Base-by-base conservation (phyloP, 2,797 vertebrate species). In the Molothrus ater region DNA sequence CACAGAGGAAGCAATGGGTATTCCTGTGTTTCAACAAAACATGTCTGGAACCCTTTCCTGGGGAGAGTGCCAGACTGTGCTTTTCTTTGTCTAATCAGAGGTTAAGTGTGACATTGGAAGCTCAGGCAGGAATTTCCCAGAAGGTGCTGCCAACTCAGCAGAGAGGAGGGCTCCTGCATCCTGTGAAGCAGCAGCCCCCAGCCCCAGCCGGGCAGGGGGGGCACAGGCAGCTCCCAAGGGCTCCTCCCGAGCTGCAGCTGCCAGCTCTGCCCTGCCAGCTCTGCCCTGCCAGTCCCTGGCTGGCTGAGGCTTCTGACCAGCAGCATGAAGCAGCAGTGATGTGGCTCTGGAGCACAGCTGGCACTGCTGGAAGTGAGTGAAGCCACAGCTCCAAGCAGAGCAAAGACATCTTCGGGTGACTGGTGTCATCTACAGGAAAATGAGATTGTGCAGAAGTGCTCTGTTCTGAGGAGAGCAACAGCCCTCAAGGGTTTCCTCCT, bases 61-160 rank as follows among this genome's bases (percentile, higher is more conserved):
- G 60, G 43, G 84, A 40, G 36, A 1, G 7, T 29, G 81, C 63
- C 91, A 93, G 74, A 26, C 56, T 59, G 80, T 6, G 2, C 72
- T 92, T 84, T 86, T 36, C 54, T 70, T 82, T 81, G 60, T 70
- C 60, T 78, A 38, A 85, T 91, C 66, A 65, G 88, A 94, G 80
- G 76, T 89, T 80, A 92, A 91, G 78, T 80, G 75, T 92, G 92
- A 74, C 80, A 80, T 63, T 70, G 85, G 80, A 79, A 92, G 29
- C 56, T 16, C 92, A 38, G 89, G 89, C 78, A 82, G 72, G 68
- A 48, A 64, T 32, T 45, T 92, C 91, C 84, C 53, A 40, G 81
- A 73, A 91, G 54, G 45, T 60, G 78, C 84, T 88, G 92, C 92
- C 74, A 88, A 3, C 50, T 92, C 7, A 15, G 70, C 51, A 17